These are phyloP conservation scores for Gobius niger DNA, from an alignment of 2,113 vertebrate genomes.

Conservation along the genomic window DNA sequence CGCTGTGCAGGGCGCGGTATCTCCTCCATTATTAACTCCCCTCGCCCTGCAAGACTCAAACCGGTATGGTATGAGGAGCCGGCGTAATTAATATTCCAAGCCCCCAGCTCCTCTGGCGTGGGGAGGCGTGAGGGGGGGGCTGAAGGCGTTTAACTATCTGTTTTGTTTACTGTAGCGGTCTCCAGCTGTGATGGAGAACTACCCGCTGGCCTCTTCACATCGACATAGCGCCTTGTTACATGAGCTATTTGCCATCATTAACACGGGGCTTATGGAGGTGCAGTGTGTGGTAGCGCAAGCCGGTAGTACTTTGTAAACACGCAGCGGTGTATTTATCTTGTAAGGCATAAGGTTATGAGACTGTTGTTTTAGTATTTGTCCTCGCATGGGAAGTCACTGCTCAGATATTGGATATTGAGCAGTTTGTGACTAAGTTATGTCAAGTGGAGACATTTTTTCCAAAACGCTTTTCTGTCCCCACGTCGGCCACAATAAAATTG, in stretches of 20 bases:
- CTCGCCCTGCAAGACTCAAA: slow-evolving; percentile 41
- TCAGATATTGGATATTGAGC: no score
- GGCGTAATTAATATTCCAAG: slow-evolving; percentile 68
- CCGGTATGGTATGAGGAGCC: slow-evolving; percentile 59
- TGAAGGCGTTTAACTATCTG: slow-evolving; percentile 49
- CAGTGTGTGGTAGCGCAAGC: neutral
- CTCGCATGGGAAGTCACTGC: no score
- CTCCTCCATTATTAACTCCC: slow-evolving; percentile 68
- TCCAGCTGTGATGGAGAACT: slow-evolving; percentile 56
- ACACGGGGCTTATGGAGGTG: neutral
- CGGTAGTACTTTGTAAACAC: neutral
- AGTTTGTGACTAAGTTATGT: no score
- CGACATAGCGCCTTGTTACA: slow-evolving; percentile 18
- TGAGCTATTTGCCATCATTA: neutral
- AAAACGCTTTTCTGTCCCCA: no score
- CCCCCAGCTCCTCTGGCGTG: neutral
- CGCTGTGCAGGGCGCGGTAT: slow-evolving; percentile 34
- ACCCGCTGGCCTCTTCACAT: slow-evolving; percentile 48
- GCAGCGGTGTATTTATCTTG: no score
- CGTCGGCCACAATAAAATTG: no score
- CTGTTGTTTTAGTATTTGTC: no score
- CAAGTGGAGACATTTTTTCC: no score
- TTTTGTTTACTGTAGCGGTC: slow-evolving; percentile 53
- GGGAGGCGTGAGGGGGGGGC: neutral
- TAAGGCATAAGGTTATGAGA: no score